phyloP scores from a whole-genome alignment of 2,113 vertebrate genomes.

The Dicrurus megarhynchus region DNA sequence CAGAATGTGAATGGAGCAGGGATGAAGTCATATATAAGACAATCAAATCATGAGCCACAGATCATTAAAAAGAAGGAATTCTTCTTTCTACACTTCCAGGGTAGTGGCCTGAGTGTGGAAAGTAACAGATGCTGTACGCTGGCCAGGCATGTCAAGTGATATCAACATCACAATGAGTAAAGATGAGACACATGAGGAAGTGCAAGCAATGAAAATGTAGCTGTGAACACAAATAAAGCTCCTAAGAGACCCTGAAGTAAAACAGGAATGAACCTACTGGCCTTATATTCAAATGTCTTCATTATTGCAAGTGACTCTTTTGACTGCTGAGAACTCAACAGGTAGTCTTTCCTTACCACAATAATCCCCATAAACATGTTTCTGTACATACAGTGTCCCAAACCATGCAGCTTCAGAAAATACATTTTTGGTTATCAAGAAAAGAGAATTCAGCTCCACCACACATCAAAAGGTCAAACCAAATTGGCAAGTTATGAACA shows the following conservation, averaged over 20 bases:
- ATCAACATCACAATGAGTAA: not conserved
- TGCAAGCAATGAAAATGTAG: not conserved
- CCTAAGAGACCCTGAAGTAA: not conserved
- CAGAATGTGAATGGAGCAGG: not conserved
- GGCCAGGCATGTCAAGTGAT: not conserved
- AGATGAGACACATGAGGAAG: not conserved
- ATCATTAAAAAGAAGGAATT: not conserved
- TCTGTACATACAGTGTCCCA: not conserved
- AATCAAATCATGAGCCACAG: not conserved
- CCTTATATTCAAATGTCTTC: not conserved
- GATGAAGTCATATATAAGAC: not conserved
- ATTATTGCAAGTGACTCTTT: not conserved
- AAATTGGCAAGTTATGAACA: not conserved
- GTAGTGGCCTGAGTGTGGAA: not conserved
- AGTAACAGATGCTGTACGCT: not conserved
- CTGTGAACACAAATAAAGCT: not conserved
- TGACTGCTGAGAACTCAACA: not conserved
- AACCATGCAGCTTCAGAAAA: not conserved
- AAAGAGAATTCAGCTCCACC: not conserved
- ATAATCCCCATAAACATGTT: not conserved
- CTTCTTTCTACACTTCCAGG: not conserved
- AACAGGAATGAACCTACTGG: not conserved
- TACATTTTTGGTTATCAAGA: not conserved
- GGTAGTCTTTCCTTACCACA: not conserved
- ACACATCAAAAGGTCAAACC: not conserved